Evolutionary conservation across 2,797 vertebrate species (phyloP).

Genomic region (Prionace glauca): DNA sequence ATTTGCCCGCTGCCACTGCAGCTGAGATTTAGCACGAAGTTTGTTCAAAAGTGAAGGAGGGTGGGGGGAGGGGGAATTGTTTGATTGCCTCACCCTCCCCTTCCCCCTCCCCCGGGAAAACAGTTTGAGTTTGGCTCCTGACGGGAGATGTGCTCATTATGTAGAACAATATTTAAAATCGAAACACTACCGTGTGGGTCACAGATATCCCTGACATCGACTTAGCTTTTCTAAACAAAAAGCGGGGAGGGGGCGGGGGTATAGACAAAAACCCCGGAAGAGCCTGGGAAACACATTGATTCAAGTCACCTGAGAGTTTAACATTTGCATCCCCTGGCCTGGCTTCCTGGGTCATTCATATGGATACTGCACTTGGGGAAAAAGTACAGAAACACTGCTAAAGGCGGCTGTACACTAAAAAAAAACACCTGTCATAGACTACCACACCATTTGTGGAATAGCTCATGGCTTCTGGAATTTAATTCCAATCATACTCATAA

Average conservation of each 20-base stretch:
- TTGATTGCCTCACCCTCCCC: no score
- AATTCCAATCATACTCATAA: not conserved
- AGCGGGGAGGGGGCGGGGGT: no score
- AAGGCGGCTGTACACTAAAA: no score
- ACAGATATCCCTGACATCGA: constrained; percentile 4
- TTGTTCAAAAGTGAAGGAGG: not conserved
- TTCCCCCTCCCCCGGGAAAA: no score
- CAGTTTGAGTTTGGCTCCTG: not conserved
- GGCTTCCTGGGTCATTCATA: no score
- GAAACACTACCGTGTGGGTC: not conserved
- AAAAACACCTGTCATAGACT: not conserved
- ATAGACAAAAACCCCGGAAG: not conserved
- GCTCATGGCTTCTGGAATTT: no score
- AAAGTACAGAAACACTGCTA: no score
- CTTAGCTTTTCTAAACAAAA: not conserved
- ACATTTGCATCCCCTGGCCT: not conserved
- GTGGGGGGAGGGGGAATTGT: not conserved
- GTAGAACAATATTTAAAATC: not conserved
- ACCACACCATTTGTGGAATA: not conserved
- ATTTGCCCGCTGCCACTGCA: not conserved
- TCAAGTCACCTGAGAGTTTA: constrained; percentile 27
- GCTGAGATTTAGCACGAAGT: not conserved
- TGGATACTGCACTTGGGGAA: not conserved
- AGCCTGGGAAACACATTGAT: not conserved
- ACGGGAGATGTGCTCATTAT: not conserved